Base-by-base conservation (phyloP, 1,140 invertebrate species). In the Acyrthosiphon pisum region DNA sequence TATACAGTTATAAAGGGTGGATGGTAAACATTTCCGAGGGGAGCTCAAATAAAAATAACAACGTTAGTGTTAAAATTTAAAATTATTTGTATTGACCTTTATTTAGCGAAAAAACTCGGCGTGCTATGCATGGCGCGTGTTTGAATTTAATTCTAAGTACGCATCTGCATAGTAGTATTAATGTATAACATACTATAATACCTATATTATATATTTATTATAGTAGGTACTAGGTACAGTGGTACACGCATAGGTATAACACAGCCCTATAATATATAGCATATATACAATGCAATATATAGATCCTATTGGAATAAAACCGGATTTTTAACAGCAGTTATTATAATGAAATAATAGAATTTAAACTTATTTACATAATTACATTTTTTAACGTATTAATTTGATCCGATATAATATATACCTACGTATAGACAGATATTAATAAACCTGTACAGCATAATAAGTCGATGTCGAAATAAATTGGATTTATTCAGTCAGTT, bases 1-100 rank as follows among this genome's bases (percentile, higher is more conserved):
- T n/a, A 87, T n/a, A n/a, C n/a, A 22, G 35, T 41, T 37, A 89
- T 89, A 89, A 22, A 89, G 22, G 48, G 48, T 84, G 46, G 86
- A 44, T 50, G 50, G 48, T 53, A 89, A 87, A 48, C 30, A 87
- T 23, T 87, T 87, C 20, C 46, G 26, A 46, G 20, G 86, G 86
- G 44, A 87, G 46, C n/a, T 23, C 22, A 18, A 87, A 48, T 87
- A n/a, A 87, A 87, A 87, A 48, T 48, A 48, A 87, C 30, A 87
- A 23, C 18, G 86, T 87, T 87, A 87, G 44, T 50, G 50, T n/a
- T 46, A 23, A 50, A 87, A 87, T 87, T 87, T 87, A 35, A 87
- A 87, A 50, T 87, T 87, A 87, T 87, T 87, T 30, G 44, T 87
- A n/a, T 87, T 87, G 44, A 87, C 44, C 46, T 87, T 87, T 48